These are phyloP conservation scores for Astreopora myriophthalma DNA, from an alignment of 64 coral and sea anemone species.

Conservation along the genomic window DNA sequence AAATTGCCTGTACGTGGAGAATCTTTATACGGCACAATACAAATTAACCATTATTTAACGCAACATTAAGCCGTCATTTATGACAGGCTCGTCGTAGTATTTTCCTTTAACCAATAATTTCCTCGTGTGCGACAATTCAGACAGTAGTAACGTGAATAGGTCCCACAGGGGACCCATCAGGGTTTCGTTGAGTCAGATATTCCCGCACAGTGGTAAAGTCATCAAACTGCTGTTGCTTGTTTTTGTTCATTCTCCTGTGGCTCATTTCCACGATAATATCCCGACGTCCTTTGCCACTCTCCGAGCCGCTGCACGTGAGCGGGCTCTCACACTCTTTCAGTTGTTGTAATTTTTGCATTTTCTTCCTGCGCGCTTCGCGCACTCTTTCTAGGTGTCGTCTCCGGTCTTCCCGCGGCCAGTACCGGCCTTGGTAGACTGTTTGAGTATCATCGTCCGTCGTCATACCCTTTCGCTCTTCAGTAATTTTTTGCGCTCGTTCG, in stretches of 20 bases:
- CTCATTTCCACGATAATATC: constrained; percentile 95
- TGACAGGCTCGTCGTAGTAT: background rate
- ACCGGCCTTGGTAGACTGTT: constrained; percentile 94
- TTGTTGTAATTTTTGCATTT: constrained; percentile 82
- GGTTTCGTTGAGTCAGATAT: constrained; percentile 89
- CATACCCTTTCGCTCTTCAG: constrained; percentile 92
- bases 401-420: constrained; percentile 90
- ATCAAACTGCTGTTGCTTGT: constrained; percentile 85
- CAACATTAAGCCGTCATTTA: background rate
- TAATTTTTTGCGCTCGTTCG: constrained; percentile 93
- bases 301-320: constrained; percentile 91
- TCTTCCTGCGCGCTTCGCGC: constrained; percentile 82
- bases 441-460: constrained; percentile 97
- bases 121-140: background rate
- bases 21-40: background rate
- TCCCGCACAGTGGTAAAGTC: constrained; percentile 99
- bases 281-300: constrained; percentile 80
- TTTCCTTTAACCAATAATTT: background rate
- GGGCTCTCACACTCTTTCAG: constrained; percentile 76
- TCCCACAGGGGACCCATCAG: constrained; percentile 70
- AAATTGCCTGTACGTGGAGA: background rate
- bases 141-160: constrained; percentile 97
- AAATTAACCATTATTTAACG: background rate
- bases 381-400: constrained; percentile 90
- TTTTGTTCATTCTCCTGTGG: constrained; percentile 89